Conservation (phyloP, 1,140 invertebrate genomes). For the Sarcophaga bullata region DNA sequence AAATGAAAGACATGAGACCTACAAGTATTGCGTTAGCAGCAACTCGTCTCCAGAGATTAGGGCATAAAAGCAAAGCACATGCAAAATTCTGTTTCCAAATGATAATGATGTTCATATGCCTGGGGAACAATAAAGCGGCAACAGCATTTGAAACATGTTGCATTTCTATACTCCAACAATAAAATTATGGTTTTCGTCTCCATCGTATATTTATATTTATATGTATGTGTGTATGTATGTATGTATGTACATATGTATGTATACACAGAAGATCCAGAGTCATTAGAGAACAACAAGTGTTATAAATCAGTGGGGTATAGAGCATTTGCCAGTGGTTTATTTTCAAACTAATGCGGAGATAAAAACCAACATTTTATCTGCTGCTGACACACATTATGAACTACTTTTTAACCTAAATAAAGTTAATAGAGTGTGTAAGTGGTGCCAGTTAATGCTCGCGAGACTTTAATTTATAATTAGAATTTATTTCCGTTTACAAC, state of each 20-base stretch:
- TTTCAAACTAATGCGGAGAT: background rate
- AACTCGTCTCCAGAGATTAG: background rate
- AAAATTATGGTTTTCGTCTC: background rate
- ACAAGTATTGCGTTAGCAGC: background rate
- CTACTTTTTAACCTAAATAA: background rate
- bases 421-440: too few relatives aligned
- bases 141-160: background rate
- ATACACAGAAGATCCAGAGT: background rate
- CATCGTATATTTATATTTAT: too few relatives aligned
- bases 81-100: background rate
- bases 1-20: background rate
- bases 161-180: background rate
- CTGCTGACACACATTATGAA: constrained; percentile 2
- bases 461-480: too few relatives aligned
- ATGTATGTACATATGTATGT: too few relatives aligned
- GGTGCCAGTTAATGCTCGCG: too few relatives aligned
- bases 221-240: too few relatives aligned
- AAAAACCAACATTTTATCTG: background rate
- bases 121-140: too few relatives aligned
- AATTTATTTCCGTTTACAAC: too few relatives aligned
- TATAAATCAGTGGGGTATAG: background rate
- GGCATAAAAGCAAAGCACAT: background rate
- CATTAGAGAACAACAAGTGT: constrained; percentile 5
- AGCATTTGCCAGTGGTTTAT: too few relatives aligned
- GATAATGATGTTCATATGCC: too few relatives aligned